Percentiles rank a stretch among this genome's conserved stretches.
phyloP scores from a whole-genome alignment of 2,888 invertebrate genomes.

The Meghimatium bilineatum region DNA sequence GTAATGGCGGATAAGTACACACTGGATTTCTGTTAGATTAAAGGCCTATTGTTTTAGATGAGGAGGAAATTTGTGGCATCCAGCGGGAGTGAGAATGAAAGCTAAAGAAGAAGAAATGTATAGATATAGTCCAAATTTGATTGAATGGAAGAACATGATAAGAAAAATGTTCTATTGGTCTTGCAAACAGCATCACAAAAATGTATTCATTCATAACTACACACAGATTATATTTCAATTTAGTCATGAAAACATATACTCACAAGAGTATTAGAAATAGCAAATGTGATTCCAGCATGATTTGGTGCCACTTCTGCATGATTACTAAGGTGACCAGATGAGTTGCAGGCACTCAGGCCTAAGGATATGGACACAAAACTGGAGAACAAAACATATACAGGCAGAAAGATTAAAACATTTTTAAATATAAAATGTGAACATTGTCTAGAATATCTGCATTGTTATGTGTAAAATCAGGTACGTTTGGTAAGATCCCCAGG shows the following conservation, averaged over 20 bases:
- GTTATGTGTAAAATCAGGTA: no score
- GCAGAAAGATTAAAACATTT: neutral
- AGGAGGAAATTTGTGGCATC: no score
- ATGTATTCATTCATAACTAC: neutral
- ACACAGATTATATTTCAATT: neutral
- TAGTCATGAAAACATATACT: conserved; percentile 61
- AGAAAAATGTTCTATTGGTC: no score
- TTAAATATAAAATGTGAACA: neutral
- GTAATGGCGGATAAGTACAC: no score
- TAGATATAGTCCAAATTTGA: no score
- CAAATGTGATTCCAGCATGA: conserved; percentile 87
- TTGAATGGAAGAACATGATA: no score
- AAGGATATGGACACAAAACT: conserved; percentile 85
- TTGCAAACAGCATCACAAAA: neutral
- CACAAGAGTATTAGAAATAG: conserved; percentile 86
- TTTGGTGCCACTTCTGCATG: conserved; percentile 88
- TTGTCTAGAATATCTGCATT: neutral
- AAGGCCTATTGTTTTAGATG: no score
- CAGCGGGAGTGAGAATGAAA: no score
- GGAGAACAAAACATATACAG: conserved; percentile 53
- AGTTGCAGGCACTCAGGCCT: conserved; percentile 86
- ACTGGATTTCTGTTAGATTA: no score
- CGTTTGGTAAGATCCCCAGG: no score
- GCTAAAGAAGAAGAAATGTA: no score
- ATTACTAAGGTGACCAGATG: conserved; percentile 86